A percentile compares a stretch with the other conserved stretches of the same genome.
Conservation (phyloP, 2,113 vertebrate species). For the Sigmodon hispidus region DNA sequence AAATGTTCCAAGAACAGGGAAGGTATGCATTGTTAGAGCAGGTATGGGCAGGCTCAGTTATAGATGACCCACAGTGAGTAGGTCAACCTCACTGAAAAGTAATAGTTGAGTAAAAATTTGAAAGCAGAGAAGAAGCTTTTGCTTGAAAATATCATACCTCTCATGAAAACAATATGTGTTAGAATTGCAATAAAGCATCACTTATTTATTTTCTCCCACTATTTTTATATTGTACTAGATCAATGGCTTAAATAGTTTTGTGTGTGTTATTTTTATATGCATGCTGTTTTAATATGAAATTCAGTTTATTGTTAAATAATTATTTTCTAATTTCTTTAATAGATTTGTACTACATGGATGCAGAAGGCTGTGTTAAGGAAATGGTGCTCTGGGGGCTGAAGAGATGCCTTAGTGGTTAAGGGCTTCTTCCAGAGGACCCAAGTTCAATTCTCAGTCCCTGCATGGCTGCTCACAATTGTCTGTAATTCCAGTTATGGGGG, state of each 20-base stretch:
- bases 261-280: neutral
- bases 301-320: neutral
- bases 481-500: too few relatives aligned
- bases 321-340: neutral
- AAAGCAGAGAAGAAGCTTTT: neutral
- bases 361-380: neutral
- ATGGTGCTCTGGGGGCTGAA: neutral
- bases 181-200: neutral
- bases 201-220: neutral
- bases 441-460: too few relatives aligned
- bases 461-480: too few relatives aligned
- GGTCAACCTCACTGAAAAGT: neutral
- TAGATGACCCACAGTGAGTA: neutral
- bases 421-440: too few relatives aligned
- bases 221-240: neutral
- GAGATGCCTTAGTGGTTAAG: too few relatives aligned
- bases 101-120: neutral
- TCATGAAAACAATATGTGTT: neutral
- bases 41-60: neutral
- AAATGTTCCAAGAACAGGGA: neutral
- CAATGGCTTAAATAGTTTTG: neutral
- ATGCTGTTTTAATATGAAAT: neutral
- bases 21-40: neutral
- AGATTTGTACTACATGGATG: neutral
- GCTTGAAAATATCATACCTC: neutral